Evolutionary conservation across 2,113 vertebrate species (phyloP), one percentile per base, ranked within the genome.

Genomic region (Anarhynchus alexandrinus): DNA sequence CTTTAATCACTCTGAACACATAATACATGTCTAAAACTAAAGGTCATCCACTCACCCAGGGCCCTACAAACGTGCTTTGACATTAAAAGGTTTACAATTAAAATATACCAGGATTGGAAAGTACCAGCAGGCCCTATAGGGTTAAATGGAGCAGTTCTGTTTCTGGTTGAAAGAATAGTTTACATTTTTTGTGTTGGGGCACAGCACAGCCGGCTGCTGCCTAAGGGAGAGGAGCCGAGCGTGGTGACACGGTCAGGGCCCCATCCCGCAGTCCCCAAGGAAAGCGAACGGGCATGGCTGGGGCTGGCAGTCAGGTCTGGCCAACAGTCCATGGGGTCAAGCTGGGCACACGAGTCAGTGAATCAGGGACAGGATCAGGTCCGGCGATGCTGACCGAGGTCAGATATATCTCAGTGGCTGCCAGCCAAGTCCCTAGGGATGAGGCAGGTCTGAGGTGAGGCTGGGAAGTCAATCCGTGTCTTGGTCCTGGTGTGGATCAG

Each of bases 11-110:
- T 76, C 14, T 62, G 87, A 91, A 93, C 78, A 82, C 62, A 87
- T 76, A 96, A 91, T 70, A 69, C 25, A 18, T n/a, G 66, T 80
- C 66, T 93, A 66, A 82, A 95, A 94, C 80, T 96, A 94, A 95
- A 96, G 87, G 90, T 88, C 82, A 94, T 15, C 84, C 30, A 49
- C 70, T 82, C 81, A 94, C 27, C 77, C 57, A 69, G 36, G 61
- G 40, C 45, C 77, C 73, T 94, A 76, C 61, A 85, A 85, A 89
- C 0, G 11, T 51, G 43, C 57, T 92, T 91, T 86, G 91, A 91
- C 58, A 72, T 74, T 59, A 64, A 89, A 91, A 94, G 80, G 9
- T 79, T 93, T 74, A 32, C 51, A 51, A 36, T 67, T 88, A 36
- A 54, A 93, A 58, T 38, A 22, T 29, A 30, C 5, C 10, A 10